phyloP scores from a whole-genome alignment of 2,888 invertebrate genomes.

The Drosophila incognita region DNA sequence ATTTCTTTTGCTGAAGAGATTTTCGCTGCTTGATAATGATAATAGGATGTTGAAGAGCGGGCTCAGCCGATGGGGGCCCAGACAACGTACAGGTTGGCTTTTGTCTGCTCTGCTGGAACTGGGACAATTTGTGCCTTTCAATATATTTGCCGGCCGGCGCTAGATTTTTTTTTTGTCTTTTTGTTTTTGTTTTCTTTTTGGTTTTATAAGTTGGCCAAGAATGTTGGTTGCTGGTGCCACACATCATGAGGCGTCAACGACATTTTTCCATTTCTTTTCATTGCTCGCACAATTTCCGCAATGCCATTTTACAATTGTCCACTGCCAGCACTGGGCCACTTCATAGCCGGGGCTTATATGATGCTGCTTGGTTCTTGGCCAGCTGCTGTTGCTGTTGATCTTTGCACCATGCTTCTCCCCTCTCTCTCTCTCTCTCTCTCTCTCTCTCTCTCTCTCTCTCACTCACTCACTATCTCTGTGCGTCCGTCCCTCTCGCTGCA shows the following conservation, averaged over 20 bases:
- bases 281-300: conserved; percentile 74
- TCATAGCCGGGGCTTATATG: conserved; percentile 22
- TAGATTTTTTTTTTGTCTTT: conserved; percentile 25
- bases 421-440: not conserved
- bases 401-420: conserved; percentile 25
- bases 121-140: conserved; percentile 72
- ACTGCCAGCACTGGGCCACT: conserved; percentile 31
- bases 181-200: conserved; percentile 20
- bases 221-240: conserved; percentile 46
- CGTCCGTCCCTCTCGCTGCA: not conserved
- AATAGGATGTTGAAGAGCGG: not conserved
- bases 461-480: not conserved
- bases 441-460: not conserved
- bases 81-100: conserved; percentile 44
- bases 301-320: conserved; percentile 74
- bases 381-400: conserved; percentile 45
- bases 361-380: conserved; percentile 40
- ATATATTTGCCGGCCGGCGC: conserved; percentile 42
- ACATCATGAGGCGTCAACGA: conserved; percentile 41
- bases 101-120: conserved; percentile 56
- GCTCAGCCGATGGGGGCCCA: not conserved
- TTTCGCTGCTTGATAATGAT: conserved; percentile 9
- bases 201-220: conserved; percentile 60
- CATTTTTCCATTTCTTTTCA: conserved; percentile 61
- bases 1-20: conserved; percentile 60